Percentiles rank a stretch among this genome's conserved stretches.
phyloP scores from a whole-genome alignment of 2,797 vertebrate species.

The Cyclura pinguis region DNA sequence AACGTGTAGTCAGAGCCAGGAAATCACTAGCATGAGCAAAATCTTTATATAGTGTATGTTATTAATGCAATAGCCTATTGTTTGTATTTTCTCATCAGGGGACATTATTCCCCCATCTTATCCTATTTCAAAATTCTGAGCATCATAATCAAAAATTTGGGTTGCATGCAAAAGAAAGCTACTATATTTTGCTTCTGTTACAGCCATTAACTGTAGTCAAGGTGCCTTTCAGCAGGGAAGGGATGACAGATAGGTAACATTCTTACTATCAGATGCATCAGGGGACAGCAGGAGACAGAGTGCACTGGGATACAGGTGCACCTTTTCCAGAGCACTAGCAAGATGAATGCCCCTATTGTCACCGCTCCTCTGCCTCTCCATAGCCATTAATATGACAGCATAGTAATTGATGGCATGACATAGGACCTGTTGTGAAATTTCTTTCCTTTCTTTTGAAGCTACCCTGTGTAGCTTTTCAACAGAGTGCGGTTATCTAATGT shows the following conservation, averaged over 20 bases:
- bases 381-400: conserved; percentile 81
- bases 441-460: conserved; percentile 70
- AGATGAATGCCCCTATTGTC: conserved; percentile 83
- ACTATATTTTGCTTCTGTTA: conserved; percentile 64
- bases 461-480: conserved; percentile 71
- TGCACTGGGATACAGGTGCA: conserved; percentile 75
- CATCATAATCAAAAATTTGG: conserved; percentile 47
- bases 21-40: neutral
- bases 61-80: neutral
- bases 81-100: neutral
- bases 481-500: conserved; percentile 57
- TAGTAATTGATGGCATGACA: conserved; percentile 81
- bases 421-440: conserved; percentile 74
- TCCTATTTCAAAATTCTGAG: conserved; percentile 1
- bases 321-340: conserved; percentile 69
- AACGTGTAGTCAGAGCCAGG: too few species aligned
- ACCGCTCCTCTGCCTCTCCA: conserved; percentile 70
- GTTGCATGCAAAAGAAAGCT: conserved; percentile 28
- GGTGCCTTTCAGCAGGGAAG: conserved; percentile 83
- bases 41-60: neutral
- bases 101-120: neutral
- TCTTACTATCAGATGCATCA: conserved; percentile 67
- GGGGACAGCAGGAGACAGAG: conserved; percentile 77
- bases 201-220: conserved; percentile 76
- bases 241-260: conserved; percentile 78